These are phyloP conservation scores for Enteromius anoplus DNA, from an alignment of 2,797 vertebrate genomes.

Conservation along the genomic window DNA sequence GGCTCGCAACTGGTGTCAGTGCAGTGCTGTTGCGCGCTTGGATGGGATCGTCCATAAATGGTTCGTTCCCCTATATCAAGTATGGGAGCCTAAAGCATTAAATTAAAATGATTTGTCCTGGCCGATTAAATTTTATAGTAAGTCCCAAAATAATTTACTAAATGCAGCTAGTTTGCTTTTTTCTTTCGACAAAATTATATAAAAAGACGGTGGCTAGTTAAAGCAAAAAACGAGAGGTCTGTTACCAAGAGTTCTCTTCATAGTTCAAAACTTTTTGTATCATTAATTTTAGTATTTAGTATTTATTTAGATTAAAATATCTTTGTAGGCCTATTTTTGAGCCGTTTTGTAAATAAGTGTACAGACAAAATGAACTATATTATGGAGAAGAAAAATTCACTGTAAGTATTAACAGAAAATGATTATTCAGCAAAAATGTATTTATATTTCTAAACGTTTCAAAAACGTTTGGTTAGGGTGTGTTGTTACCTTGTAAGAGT, in stretches of 20 bases:
- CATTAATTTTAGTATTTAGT: background rate
- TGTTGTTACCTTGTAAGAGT: background rate
- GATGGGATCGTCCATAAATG: constrained; percentile 2
- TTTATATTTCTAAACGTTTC: background rate
- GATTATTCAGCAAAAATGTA: background rate
- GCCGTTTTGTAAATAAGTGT: background rate
- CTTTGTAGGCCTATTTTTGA: background rate
- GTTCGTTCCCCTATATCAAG: background rate
- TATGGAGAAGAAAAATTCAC: background rate
- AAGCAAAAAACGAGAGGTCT: background rate
- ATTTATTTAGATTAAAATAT: too few species aligned
- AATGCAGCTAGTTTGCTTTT: background rate
- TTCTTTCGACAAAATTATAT: background rate
- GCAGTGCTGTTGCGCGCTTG: background rate
- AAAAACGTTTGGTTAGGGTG: background rate
- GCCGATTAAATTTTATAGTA: background rate
- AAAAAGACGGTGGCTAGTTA: background rate
- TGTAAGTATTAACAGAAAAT: background rate
- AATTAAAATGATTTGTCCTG: background rate
- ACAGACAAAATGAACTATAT: background rate
- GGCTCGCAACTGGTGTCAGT: constrained; percentile 9
- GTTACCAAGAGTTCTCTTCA: background rate
- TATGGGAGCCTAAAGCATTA: background rate
- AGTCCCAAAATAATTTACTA: background rate
- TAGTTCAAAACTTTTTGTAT: background rate